These are phyloP conservation scores for Nothobranchius kuhntae DNA, from an alignment of 2,113 vertebrate species.

Conservation along the genomic window DNA sequence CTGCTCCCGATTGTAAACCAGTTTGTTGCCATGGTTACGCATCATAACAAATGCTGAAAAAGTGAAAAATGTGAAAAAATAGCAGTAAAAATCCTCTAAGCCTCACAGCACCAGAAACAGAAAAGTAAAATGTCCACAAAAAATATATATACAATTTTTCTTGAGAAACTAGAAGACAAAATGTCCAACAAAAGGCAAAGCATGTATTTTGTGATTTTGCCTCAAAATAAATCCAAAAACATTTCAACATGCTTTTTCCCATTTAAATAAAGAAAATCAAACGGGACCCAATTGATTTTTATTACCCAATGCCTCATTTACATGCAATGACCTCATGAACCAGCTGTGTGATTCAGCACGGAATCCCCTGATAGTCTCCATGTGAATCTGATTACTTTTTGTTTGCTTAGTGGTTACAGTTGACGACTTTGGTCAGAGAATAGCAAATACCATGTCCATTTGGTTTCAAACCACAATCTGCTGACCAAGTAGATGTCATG, in stretches of 20 bases:
- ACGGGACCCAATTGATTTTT: conserved; percentile 14
- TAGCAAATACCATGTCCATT: conserved; percentile 64
- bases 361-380: conserved; percentile 26
- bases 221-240: conserved; percentile 25
- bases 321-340: conserved; percentile 28
- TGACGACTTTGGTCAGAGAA: conserved; percentile 54
- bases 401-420: conserved; percentile 32
- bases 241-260: conserved; percentile 17
- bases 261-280: conserved; percentile 36
- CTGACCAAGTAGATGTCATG: conserved; percentile 60
- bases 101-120: no score
- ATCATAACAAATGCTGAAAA: no score
- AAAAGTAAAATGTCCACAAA: no score
- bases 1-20: no score
- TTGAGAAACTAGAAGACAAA: no score
- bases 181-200: no score
- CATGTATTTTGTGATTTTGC: no score
- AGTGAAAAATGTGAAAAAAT: no score
- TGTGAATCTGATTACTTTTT: conserved; percentile 25
- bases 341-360: conserved; percentile 23
- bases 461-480: conserved; percentile 68
- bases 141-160: no score
- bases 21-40: no score
- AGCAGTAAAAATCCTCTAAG: no score
- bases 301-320: conserved; percentile 21